These are phyloP conservation scores for Cheilosia vernalis DNA, from an alignment of 2,888 invertebrate genomes.

Conservation along the genomic window DNA sequence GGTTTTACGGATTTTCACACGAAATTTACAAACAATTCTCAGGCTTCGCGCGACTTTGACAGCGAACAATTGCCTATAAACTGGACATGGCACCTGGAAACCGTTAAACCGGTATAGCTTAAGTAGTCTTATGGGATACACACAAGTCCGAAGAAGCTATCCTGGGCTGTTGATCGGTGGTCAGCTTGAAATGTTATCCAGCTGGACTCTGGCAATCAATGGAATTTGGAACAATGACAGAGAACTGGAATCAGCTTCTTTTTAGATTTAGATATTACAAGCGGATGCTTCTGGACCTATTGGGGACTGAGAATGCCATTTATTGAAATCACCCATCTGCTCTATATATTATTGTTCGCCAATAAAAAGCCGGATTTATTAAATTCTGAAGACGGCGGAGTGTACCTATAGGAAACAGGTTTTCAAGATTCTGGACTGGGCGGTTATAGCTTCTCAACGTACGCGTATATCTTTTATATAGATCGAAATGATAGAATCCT, in stretches of 20 bases:
- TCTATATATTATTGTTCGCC: conserved; percentile 57
- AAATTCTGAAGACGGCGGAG: not conserved
- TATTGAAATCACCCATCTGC: conserved; percentile 51
- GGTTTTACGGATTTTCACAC: conserved; percentile 59
- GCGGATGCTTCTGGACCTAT: conserved; percentile 6
- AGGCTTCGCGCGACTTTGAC: not conserved
- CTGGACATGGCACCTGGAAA: conserved; percentile 11
- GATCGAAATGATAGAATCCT: too few species aligned
- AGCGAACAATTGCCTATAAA: conserved; percentile 15
- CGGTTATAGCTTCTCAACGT: not conserved
- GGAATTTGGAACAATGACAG: conserved; percentile 35
- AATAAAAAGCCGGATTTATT: conserved; percentile 17
- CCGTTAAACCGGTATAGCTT: conserved; percentile 37
- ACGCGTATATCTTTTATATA: not conserved
- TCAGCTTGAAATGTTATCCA: conserved; percentile 18
- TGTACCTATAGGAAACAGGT: conserved; percentile 1
- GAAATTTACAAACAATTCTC: conserved; percentile 39
- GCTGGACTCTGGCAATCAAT: conserved; percentile 32
- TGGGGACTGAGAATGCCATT: conserved; percentile 20
- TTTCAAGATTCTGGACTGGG: conserved; percentile 18
- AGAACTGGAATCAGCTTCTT: conserved; percentile 33
- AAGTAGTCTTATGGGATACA: conserved; percentile 5
- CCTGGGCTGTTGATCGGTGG: conserved; percentile 16
- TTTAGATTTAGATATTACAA: not conserved
- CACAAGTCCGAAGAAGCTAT: conserved; percentile 1